A percentile compares a stretch with the other conserved stretches of the same genome.
Conservation (phyloP, 2,888 invertebrate species). For the Agriopis marginaria region DNA sequence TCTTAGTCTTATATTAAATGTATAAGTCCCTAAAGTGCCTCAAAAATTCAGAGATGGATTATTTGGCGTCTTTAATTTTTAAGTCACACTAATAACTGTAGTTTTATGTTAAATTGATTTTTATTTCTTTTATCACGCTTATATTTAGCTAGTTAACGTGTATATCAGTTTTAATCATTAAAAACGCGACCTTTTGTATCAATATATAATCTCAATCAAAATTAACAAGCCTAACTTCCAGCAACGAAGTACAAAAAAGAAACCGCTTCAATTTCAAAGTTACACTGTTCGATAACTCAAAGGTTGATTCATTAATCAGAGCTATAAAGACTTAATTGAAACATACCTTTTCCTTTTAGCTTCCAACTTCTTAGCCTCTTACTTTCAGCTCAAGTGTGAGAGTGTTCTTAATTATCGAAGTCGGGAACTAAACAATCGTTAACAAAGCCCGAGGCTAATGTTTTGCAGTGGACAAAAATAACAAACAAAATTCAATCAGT, state of each 20-base stretch:
- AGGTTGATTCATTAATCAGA: constrained; percentile 42
- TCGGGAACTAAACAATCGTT: constrained; percentile 54
- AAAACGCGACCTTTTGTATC: constrained; percentile 5
- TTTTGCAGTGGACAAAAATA: constrained; percentile 70
- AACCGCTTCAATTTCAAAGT: constrained; percentile 31
- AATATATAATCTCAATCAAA: constrained; percentile 21
- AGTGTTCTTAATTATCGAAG: constrained; percentile 59
- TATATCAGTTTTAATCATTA: too few relatives aligned
- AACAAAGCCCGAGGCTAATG: constrained; percentile 56
- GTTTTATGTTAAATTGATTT: too few relatives aligned
- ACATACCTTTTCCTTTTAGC: constrained; percentile 49
- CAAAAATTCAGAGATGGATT: too few relatives aligned
- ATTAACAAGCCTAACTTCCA: constrained; percentile 7
- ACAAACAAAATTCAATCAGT: constrained; percentile 74
- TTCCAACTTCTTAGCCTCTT: constrained; percentile 43
- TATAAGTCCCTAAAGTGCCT: too few relatives aligned
- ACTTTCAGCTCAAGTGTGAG: constrained; percentile 49
- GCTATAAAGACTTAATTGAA: constrained; percentile 50
- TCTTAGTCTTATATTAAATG: too few relatives aligned
- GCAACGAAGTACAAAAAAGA: constrained; percentile 22
- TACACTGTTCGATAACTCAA: constrained; percentile 35
- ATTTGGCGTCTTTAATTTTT: too few relatives aligned
- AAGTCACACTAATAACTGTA: too few relatives aligned
- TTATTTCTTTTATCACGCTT: too few relatives aligned
- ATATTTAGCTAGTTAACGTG: too few relatives aligned